Evolutionary conservation across 1,140 invertebrate species (phyloP), one percentile per base, ranked within the genome.

Genomic region (Latrodectus geometricus): DNA sequence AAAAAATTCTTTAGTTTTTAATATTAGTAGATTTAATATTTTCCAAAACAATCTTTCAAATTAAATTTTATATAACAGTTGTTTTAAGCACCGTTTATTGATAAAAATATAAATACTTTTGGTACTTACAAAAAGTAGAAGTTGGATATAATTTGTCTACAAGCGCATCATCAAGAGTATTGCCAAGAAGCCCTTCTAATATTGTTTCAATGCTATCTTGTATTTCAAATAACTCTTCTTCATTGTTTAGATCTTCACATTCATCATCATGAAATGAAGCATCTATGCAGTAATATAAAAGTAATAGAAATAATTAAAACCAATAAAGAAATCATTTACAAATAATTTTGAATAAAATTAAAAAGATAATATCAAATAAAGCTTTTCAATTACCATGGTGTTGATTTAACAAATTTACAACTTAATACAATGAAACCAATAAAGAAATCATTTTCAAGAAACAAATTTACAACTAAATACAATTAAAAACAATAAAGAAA

Each of bases 201-300:
- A 96, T 92, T 88, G 94, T 93, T 89, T 96, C 95, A 61, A 96
- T 93, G 89, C 95, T 95, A 89, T 95, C 94, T n/a, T 94, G 91
- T n/a, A 95, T 92, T 88, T 92, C 90, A 54, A 90, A 90, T 88
- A 90, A 90, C 87, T 92, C 90, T 88, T 91, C 86, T 89, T 92
- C 90, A 89, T 89, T 89, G 20, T 76, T 80, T 17, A 85, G 81
- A 15, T 88, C 87, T 72, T 81, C 86, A 74, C 85, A 87, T 52
- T 87, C 85, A 52, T 49, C 76, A n/a, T 72, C 79, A 79, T 79
- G 77, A 68, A 65, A 79, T 20, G 66, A 68, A 21, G 56, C 89
- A 88, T 90, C 89, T 90, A 65, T 54, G 15, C 35, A 35, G 35
- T 3, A 23, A 69, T 17, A 49, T n/a, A 66, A 75, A 75, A 54